Evolutionary conservation across 2,113 vertebrate genomes (phyloP), one percentile per base, ranked within the genome.

Genomic region (Myotis davidii): DNA sequence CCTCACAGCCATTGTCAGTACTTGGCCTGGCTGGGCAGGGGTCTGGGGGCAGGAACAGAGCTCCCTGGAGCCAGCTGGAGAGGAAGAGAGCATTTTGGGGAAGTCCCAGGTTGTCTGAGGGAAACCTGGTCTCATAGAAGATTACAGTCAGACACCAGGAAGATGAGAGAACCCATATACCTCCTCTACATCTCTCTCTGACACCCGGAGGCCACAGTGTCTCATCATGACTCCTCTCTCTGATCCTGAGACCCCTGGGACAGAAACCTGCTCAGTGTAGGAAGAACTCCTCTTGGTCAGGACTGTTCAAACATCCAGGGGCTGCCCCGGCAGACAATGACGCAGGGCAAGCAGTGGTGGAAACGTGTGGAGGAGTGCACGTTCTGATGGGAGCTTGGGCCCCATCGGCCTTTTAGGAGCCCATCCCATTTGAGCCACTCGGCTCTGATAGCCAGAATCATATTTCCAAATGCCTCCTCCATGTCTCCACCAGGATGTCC

Each of bases 331-430:
- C 27, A 18, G 25, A 21, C 10, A 32, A 32, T 1, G 42, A 34
- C 2, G 27, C 1, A 21, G 1, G 13, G 54, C 16, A 32, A 37
- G 50, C 88, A 16, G 11, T 0, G 17, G 2, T 3, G 16, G 42
- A 37, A 52, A n/a, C 0, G n/a, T 21, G 9, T 25, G 13, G 9
- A 29, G 29, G 12, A 39, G 6, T 34, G 25, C 34, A 0, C 0
- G 27, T 20, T 64, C 23, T 27, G 39, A 32, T 2, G 9, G 79
- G 42, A 34, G 6, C 64, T 50, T 78, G 29, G 39, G 39, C 27
- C 50, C 39, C 29, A 14, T 65, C 9, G 20, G 20, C 39, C 25
- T 50, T 65, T 18, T 23, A 29, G 32, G 37, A 50, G n/a, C 42
- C 9, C 16, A 0, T 32, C 23, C 27, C 48, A 4, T 9, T 11